A percentile compares a stretch with the other conserved stretches of the same genome.
phyloP scores from a whole-genome alignment of 2,113 vertebrate genomes.

The Amia ocellicauda region DNA sequence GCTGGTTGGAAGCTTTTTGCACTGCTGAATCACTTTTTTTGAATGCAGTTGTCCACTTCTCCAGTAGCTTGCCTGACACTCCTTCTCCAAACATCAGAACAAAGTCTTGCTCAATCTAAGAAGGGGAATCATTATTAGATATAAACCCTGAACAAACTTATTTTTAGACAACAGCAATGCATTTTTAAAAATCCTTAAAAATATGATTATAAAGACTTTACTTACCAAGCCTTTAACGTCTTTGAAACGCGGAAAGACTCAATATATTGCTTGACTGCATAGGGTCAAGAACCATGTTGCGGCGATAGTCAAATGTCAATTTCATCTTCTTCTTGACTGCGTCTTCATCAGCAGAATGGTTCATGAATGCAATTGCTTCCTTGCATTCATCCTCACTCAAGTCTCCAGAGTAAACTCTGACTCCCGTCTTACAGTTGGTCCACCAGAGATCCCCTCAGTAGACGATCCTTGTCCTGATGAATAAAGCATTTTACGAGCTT shows the following conservation, averaged over 20 bases:
- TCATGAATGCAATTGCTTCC: conserved; percentile 17
- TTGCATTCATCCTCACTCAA: conserved; percentile 17
- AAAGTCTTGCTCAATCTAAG: conserved; percentile 24
- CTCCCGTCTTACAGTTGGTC: conserved; percentile 23
- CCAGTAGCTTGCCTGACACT: conserved; percentile 18
- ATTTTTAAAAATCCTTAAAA: no score
- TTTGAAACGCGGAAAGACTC: conserved; percentile 20
- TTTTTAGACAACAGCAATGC: no score
- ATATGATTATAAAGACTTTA: no score
- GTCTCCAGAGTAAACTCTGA: conserved; percentile 11
- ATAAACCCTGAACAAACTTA: no score
- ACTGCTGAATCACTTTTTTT: conserved; percentile 21
- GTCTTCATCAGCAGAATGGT: conserved; percentile 19
- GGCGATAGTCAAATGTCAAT: conserved; percentile 16
- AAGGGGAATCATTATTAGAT: no score
- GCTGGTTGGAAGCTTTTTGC: conserved; percentile 14
- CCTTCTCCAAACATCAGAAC: conserved; percentile 24
- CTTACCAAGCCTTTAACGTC: conserved; percentile 24
- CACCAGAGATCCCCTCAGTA: conserved; percentile 13
- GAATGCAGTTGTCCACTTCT: conserved; percentile 19
- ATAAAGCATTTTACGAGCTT: no score
- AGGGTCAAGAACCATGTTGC: conserved; percentile 18
- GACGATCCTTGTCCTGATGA: conserved; percentile 12
- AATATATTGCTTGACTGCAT: conserved; percentile 13
- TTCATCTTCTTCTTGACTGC: conserved; percentile 22